Conservation (phyloP, 2,888 invertebrate genomes). For the Macrosoma leucophasiata region DNA sequence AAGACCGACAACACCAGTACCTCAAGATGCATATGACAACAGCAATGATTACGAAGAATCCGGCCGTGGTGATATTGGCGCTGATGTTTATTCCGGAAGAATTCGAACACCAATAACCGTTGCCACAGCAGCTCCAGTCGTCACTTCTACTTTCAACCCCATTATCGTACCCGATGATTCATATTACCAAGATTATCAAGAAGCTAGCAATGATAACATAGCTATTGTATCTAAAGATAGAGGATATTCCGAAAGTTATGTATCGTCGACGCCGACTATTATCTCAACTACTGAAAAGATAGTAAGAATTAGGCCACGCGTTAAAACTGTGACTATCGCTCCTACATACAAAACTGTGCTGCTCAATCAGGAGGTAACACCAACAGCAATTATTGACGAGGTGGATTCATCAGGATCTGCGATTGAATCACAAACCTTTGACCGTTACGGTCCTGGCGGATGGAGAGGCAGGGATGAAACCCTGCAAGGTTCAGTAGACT, state of each 20-base stretch:
- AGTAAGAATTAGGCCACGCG: constrained; percentile 48
- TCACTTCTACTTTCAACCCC: constrained; percentile 60
- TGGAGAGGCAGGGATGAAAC: constrained; percentile 76
- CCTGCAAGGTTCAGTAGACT: constrained; percentile 77
- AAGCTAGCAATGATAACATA: constrained; percentile 41
- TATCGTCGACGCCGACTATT: constrained; percentile 49
- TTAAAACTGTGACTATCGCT: constrained; percentile 56
- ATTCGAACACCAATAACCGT: constrained; percentile 33
- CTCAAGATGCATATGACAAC: constrained; percentile 43
- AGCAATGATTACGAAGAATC: constrained; percentile 43
- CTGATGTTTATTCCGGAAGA: constrained; percentile 40
- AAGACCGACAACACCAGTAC: constrained; percentile 46
- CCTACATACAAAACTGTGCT: constrained; percentile 61
- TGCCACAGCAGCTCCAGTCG: constrained; percentile 41
- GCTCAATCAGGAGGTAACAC: constrained; percentile 50
- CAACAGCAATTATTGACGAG: constrained; percentile 34
- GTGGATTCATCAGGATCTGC: constrained; percentile 32
- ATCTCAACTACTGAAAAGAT: constrained; percentile 47
- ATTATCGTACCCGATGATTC: constrained; percentile 71
- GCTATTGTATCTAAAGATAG: constrained; percentile 37
- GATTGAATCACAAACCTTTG: constrained; percentile 66
- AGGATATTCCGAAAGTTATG: constrained; percentile 39
- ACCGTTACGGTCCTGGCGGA: constrained; percentile 79
- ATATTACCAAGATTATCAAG: constrained; percentile 62
- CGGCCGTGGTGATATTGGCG: constrained; percentile 44